A percentile compares a stretch with the other conserved stretches of the same genome.
Conservation (phyloP, 2,888 invertebrate genomes). For the Podotricha telesiphe region DNA sequence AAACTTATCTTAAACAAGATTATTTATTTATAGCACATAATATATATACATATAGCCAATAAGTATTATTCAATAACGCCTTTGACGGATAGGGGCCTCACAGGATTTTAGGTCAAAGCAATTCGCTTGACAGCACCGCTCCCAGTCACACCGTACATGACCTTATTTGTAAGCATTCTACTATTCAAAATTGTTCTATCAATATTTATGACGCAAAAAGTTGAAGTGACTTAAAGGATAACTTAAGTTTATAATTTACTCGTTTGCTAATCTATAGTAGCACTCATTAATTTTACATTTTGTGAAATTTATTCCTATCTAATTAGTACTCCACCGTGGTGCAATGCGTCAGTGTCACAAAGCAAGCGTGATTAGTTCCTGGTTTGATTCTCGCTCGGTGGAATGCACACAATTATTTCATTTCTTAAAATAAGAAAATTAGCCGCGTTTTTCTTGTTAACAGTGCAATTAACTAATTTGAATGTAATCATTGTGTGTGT, state of each 20-base stretch:
- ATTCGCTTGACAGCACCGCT: conserved; percentile 12
- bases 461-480: no score
- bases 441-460: no score
- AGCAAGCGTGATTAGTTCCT: no score
- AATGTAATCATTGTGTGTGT: no score
- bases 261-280: neutral
- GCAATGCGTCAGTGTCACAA: no score
- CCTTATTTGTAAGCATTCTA: conserved; percentile 10
- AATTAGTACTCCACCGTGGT: no score
- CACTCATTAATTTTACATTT: conserved; percentile 9
- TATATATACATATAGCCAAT: no score
- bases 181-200: conserved; percentile 9
- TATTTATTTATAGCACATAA: neutral
- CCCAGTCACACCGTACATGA: conserved; percentile 1
- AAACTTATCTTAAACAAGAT: neutral
- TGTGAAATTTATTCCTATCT: neutral
- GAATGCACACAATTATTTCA: no score
- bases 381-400: no score
- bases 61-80: neutral
- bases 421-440: no score
- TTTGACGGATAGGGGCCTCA: neutral
- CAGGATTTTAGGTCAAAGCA: neutral
- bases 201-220: conserved; percentile 20
- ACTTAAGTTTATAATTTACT: neutral
- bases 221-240: neutral